Percentiles rank a stretch among this genome's conserved stretches.
phyloP scores from a whole-genome alignment of 1,140 invertebrate genomes.

The Palaemon carinicauda region DNA sequence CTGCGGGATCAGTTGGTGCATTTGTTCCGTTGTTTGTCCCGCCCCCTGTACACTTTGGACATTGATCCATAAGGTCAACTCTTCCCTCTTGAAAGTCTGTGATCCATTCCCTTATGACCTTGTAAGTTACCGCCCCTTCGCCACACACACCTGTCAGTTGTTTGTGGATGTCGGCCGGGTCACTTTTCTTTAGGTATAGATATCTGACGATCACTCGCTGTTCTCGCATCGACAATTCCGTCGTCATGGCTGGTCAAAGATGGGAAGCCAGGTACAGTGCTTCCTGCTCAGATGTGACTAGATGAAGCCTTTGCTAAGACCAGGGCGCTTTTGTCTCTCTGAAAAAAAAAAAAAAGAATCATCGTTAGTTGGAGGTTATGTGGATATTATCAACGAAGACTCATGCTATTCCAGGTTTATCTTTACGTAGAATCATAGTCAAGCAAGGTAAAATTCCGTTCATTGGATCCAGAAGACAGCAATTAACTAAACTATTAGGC shows the following conservation, averaged over 20 bases:
- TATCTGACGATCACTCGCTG: constrained; percentile 41
- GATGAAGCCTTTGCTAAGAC: not conserved
- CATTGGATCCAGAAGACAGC: too few species aligned
- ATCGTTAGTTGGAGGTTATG: too few species aligned
- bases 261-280: too few species aligned
- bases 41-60: constrained; percentile 12
- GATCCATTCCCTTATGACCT: constrained; percentile 30
- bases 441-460: too few species aligned
- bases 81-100: constrained; percentile 37
- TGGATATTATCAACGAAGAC: too few species aligned
- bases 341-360: too few species aligned
- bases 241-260: not conserved
- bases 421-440: too few species aligned
- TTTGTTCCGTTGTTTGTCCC: constrained; percentile 12
- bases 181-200: constrained; percentile 31
- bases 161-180: constrained; percentile 48
- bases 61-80: constrained; percentile 45
- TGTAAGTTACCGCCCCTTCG: constrained; percentile 37
- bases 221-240: constrained; percentile 21
- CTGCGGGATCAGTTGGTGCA: constrained; percentile 38
- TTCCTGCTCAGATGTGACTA: not conserved
- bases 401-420: too few species aligned
- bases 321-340: too few species aligned
- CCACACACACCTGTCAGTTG: constrained; percentile 29
- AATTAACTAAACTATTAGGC: too few species aligned